These are phyloP conservation scores for Entomyzon cyanotis DNA, from an alignment of 2,113 vertebrate species.

Conservation along the genomic window DNA sequence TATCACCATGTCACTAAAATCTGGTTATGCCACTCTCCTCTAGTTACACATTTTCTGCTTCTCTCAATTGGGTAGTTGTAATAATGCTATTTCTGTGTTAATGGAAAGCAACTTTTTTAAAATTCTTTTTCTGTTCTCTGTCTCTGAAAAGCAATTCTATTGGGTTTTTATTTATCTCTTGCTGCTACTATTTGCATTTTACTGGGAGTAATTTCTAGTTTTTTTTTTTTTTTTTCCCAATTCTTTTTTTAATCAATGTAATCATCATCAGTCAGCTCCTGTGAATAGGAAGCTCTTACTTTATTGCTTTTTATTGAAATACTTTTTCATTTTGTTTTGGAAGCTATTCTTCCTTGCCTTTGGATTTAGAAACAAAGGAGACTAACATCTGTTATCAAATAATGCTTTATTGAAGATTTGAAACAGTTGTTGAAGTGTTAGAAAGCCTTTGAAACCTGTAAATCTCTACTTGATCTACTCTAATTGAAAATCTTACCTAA, in stretches of 20 bases:
- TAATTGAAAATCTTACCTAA: background rate
- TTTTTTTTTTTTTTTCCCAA: background rate
- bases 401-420: background rate
- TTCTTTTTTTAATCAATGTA: background rate
- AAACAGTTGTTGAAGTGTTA: background rate
- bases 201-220: background rate
- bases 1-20: background rate
- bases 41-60: slow-evolving; percentile 12
- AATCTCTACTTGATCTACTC: background rate
- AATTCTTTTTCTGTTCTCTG: background rate
- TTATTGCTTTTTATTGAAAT: background rate
- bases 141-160: background rate
- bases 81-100: background rate
- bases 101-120: background rate
- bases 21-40: background rate
- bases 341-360: slow-evolving; percentile 2
- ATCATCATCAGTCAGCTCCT: background rate
- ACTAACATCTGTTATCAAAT: background rate
- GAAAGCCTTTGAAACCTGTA: background rate
- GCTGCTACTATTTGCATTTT: slow-evolving; percentile 21
- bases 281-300: slow-evolving; percentile 1
- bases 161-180: slow-evolving; percentile 6
- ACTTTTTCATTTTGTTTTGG: background rate
- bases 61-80: background rate
- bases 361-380: background rate